Evolutionary conservation across 2,888 invertebrate genomes (phyloP), one percentile per base, ranked within the genome.

Genomic region (Siphlonurus alternatus): DNA sequence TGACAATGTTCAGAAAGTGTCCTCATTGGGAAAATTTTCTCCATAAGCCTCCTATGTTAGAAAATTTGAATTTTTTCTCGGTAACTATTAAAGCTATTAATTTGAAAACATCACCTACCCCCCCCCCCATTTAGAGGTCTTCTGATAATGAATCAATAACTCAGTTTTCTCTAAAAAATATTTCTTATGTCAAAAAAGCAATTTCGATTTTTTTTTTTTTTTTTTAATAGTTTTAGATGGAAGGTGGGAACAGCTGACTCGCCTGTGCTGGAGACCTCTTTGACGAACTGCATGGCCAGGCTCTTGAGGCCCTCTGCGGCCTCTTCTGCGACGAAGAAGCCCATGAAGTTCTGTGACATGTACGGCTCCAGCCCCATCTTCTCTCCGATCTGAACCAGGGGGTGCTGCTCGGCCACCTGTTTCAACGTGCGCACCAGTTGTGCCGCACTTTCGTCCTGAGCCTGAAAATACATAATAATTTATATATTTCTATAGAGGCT

Each of bases 331-430:
- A 93, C 85, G 76, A 93, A 93, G 61, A 93, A 82, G 0, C 93
- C 94, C 86, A 94, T 91, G 74, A 93, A 94, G 75, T 92, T 93
- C 20, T 86, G 86, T 25, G 92, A 92, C 61, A 88, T 83, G 71
- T 93, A 93, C 0, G 87, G 84, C 74, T 93, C 93, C 62, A 93
- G 76, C 20, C 71, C 69, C n/a, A 76, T 65, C 20, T 56, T 56
- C n/a, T n/a, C 5, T n/a, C 56, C 56, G 5, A 56, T 56, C 22
- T 56, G 7, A 5, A n/a, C 7, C 56, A 56, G n/a, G 19, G 69
- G 67, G 10, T 68, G 66, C 25, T 67, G 81, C 68, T 87, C 86
- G 69, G 88, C 83, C n/a, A 89, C 82, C 71, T 83, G 83, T 71
- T 88, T 86, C 20, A 89, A 76, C n/a, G 84, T 81, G 73, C 83